Conservation (phyloP, 2,113 vertebrate species). For the Apteryx mantelli region DNA sequence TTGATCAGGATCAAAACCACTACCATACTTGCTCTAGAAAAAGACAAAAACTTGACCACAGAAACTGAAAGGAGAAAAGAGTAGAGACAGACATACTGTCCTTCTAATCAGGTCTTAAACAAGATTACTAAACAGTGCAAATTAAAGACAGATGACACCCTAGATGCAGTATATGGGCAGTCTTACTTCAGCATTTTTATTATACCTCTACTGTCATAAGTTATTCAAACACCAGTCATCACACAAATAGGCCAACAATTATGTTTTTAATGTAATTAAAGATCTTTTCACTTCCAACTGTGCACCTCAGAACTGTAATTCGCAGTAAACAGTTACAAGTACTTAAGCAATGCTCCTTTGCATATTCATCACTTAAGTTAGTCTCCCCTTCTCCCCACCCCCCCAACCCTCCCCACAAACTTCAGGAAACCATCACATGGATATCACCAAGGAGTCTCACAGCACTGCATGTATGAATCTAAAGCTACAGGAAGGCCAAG, state of each 20-base stretch:
- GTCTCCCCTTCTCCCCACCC: rapidly evolving
- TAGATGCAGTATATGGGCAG: neutral
- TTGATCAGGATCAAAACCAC: neutral
- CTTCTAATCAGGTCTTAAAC: neutral
- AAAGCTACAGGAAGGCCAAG: neutral
- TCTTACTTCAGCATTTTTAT: neutral
- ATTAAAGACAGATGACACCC: neutral
- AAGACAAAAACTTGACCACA: neutral
- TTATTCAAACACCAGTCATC: neutral
- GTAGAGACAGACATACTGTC: neutral
- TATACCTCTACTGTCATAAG: neutral
- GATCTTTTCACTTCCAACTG: neutral
- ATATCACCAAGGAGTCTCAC: neutral
- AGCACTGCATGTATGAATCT: rapidly evolving
- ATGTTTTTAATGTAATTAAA: neutral
- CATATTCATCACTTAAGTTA: neutral
- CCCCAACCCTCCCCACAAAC: too few species aligned
- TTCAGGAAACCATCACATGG: neutral
- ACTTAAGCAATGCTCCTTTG: neutral
- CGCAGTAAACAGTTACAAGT: neutral
- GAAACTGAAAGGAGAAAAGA: neutral
- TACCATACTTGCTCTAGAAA: neutral
- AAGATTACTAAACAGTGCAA: neutral
- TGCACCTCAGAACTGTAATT: neutral
- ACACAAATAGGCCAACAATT: neutral